Percentiles rank a stretch among this genome's conserved stretches.
phyloP scores from a whole-genome alignment of 2,797 vertebrate genomes.

The Coluber constrictor region DNA sequence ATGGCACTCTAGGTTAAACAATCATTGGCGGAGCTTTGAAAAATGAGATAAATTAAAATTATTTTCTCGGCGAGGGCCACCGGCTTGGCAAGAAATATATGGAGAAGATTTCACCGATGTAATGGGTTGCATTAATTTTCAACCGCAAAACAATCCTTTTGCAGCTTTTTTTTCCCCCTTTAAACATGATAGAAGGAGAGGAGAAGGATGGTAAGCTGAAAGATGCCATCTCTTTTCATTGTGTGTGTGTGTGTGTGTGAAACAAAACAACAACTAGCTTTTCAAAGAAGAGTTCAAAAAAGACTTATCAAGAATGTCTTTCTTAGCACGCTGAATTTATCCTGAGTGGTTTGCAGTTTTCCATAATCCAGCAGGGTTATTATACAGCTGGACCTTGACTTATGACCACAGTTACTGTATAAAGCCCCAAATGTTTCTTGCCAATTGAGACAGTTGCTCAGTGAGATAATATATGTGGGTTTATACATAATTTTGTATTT shows the following conservation, averaged over 20 bases:
- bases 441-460: neutral
- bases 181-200: constrained; percentile 32
- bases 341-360: neutral
- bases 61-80: constrained; percentile 70
- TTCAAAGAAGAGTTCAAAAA: constrained; percentile 62
- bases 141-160: constrained; percentile 74
- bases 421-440: neutral
- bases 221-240: constrained; percentile 45
- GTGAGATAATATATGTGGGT: no score
- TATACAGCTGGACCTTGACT: neutral
- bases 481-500: no score
- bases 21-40: constrained; percentile 75
- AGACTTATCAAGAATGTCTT: constrained; percentile 39
- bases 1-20: constrained; percentile 76
- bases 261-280: constrained; percentile 16
- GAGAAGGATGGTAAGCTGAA: constrained; percentile 9
- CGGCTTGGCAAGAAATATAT: constrained; percentile 76
- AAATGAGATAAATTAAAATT: constrained; percentile 81
- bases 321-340: constrained; percentile 35
- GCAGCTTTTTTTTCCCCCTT: constrained; percentile 68
- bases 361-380: constrained; percentile 11
- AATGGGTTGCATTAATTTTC: constrained; percentile 80
- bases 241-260: no score
- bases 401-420: neutral
- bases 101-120: constrained; percentile 74